phyloP scores from a whole-genome alignment of 2,113 vertebrate genomes.

The Barnardius zonarius region DNA sequence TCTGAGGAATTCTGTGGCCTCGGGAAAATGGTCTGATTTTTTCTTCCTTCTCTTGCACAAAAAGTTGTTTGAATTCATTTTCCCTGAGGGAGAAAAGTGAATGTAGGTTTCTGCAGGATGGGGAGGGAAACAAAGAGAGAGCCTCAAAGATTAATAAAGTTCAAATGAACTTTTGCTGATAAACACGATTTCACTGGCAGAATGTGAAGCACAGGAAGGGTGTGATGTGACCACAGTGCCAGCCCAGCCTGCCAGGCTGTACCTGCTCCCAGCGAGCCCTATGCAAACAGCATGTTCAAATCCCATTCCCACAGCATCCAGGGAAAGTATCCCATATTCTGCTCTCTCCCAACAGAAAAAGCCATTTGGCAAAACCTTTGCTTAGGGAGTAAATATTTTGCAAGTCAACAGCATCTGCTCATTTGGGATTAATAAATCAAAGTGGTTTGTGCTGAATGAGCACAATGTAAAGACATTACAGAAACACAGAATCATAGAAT shows the following conservation, averaged over 20 bases:
- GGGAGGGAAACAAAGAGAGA: neutral
- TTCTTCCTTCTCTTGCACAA: neutral
- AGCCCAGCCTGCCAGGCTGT: neutral
- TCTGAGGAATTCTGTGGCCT: slow-evolving; percentile 25
- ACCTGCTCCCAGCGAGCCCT: neutral
- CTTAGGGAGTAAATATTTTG: neutral
- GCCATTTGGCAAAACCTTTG: neutral
- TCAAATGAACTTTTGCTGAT: neutral
- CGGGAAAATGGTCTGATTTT: neutral
- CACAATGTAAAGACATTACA: neutral
- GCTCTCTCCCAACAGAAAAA: neutral
- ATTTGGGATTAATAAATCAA: neutral
- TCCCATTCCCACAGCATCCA: neutral
- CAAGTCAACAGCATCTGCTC: neutral
- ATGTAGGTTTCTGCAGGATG: neutral
- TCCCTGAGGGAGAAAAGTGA: neutral
- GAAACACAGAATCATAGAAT: neutral
- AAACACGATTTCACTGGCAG: neutral
- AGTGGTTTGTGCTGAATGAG: neutral
- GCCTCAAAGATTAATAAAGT: neutral
- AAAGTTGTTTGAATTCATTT: neutral
- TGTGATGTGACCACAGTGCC: neutral
- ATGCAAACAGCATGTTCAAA: neutral
- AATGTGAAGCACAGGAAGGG: neutral
- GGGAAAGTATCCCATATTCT: neutral